These are phyloP conservation scores for Aldabrachelys gigantea DNA, from an alignment of 2,113 vertebrate genomes.

Conservation along the genomic window DNA sequence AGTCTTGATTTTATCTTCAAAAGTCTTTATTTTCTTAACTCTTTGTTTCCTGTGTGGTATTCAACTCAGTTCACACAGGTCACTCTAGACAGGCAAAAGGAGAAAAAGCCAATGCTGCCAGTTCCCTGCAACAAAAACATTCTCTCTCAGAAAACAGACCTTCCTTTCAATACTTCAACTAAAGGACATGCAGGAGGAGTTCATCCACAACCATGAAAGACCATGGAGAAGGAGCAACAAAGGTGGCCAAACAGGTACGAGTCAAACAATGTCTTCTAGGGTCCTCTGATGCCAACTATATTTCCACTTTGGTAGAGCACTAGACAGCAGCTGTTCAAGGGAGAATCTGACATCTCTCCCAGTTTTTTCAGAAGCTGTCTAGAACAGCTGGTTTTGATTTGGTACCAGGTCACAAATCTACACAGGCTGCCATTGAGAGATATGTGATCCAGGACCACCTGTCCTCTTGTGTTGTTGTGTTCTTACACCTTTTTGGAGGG, in stretches of 20 bases:
- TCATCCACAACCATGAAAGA: background rate
- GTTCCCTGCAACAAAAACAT: background rate
- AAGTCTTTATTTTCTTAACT: constrained; percentile 1
- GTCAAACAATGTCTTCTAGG: background rate
- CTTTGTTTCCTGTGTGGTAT: background rate
- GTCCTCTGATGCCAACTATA: background rate
- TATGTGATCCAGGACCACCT: too few species aligned
- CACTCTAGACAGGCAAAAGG: background rate
- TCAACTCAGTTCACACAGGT: background rate
- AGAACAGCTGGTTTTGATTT: background rate
- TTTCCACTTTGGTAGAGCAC: background rate
- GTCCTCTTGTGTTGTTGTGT: too few species aligned
- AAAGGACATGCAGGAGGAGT: background rate
- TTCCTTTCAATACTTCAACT: background rate
- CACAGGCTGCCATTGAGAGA: too few species aligned
- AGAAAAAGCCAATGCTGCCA: background rate
- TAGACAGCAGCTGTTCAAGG: background rate
- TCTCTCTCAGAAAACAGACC: background rate
- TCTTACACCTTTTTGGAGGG: background rate
- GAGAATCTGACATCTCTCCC: background rate
- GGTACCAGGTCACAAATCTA: background rate
- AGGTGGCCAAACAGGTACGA: background rate
- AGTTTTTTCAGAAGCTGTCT: background rate
- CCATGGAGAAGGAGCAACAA: background rate
- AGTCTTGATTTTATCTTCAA: background rate